phyloP scores from a whole-genome alignment of 53 echinoderm and acorn worm genomes.

The Luidia sarsii region DNA sequence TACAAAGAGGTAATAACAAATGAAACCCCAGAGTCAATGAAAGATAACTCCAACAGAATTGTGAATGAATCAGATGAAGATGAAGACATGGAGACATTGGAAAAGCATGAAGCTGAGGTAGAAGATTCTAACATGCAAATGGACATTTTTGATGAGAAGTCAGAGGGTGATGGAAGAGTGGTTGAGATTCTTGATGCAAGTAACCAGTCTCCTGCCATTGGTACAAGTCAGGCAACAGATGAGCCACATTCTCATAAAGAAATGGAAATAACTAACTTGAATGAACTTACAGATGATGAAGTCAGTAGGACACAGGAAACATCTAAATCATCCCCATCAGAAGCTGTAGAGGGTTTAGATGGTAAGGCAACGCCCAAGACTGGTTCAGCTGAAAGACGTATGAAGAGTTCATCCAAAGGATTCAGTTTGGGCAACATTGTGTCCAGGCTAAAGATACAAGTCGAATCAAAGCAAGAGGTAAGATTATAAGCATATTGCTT shows the following conservation, averaged over 20 bases:
- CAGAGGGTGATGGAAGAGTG: too few relatives aligned
- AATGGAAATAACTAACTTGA: background rate
- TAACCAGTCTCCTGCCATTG: background rate
- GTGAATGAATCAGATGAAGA: too few relatives aligned
- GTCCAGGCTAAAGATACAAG: slow-evolving; percentile 48
- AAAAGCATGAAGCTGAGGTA: too few relatives aligned
- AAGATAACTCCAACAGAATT: too few relatives aligned
- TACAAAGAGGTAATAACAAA: too few relatives aligned
- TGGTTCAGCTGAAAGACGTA: slow-evolving; percentile 36
- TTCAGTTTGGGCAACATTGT: slow-evolving; percentile 59
- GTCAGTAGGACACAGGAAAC: background rate
- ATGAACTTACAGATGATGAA: slow-evolving; percentile 11
- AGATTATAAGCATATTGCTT: too few relatives aligned
- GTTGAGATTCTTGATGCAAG: too few relatives aligned
- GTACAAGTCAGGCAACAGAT: background rate
- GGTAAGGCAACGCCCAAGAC: slow-evolving; percentile 22
- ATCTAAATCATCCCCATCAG: slow-evolving; percentile 8
- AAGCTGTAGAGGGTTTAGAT: too few relatives aligned
- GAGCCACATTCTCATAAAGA: background rate
- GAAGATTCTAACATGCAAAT: too few relatives aligned
- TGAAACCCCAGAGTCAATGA: too few relatives aligned
- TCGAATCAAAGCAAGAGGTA: slow-evolving; percentile 56
- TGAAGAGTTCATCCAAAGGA: slow-evolving; percentile 15
- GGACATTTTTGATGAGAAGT: too few relatives aligned
- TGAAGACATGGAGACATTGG: too few relatives aligned